phyloP scores from a whole-genome alignment of 2,113 vertebrate species.

The Triplophysa dalaica region DNA sequence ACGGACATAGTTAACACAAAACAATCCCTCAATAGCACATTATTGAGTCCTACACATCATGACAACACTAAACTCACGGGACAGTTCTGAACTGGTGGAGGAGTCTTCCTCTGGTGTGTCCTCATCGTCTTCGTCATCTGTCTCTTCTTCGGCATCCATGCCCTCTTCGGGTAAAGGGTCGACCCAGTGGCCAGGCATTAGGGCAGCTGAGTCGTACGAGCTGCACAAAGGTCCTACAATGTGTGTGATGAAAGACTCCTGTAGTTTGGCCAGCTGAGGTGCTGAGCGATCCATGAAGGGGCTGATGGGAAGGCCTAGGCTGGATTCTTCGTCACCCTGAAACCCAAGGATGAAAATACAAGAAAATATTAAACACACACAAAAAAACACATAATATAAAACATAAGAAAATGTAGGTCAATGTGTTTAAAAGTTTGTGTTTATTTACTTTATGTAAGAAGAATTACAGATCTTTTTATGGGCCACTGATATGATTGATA shows the following conservation, averaged over 20 bases:
- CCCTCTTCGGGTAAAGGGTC: conserved; percentile 71
- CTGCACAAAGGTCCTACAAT: conserved; percentile 95
- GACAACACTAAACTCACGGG: conserved; percentile 66
- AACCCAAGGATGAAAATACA: conserved; percentile 7
- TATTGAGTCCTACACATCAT: neutral
- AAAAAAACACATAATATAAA: too few species aligned
- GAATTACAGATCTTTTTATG: too few species aligned
- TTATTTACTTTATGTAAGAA: too few species aligned
- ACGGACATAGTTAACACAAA: neutral
- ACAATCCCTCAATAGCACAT: neutral
- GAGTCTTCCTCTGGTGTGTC: conserved; percentile 78
- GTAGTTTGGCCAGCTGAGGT: conserved; percentile 93
- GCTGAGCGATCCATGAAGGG: conserved; percentile 98
- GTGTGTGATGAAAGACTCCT: conserved; percentile 98
- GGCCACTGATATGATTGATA: too few species aligned
- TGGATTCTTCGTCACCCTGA: conserved; percentile 95
- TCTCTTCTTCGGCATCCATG: conserved; percentile 71
- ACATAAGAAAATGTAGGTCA: too few species aligned
- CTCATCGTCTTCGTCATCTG: conserved; percentile 66
- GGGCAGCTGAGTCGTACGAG: conserved; percentile 89
- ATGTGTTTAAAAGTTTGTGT: too few species aligned
- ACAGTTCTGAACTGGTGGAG: conserved; percentile 80
- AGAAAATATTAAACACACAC: too few species aligned
- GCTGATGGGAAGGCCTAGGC: conserved; percentile 90
- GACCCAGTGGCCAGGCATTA: conserved; percentile 93